A percentile compares a stretch with the other conserved stretches of the same genome.
Conservation (phyloP, 2,113 vertebrate genomes). For the Capricornis sumatraensis region DNA sequence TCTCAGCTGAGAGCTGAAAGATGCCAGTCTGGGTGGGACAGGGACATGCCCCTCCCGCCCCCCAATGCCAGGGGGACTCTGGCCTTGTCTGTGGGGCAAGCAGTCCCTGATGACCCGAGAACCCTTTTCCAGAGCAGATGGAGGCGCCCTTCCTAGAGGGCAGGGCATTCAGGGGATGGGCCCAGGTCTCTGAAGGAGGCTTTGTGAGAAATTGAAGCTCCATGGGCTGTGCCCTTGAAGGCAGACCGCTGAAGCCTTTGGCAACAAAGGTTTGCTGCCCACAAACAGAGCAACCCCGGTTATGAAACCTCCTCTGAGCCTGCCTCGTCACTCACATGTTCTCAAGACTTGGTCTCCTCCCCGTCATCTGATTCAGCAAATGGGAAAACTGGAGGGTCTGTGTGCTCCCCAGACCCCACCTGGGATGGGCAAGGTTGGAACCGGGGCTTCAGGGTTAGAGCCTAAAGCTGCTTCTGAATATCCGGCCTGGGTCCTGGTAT, state of each 20-base stretch:
- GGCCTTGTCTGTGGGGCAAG: not conserved
- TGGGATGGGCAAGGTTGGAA: not conserved
- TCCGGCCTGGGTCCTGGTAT: not conserved
- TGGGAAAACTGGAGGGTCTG: not conserved
- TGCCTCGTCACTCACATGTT: not conserved
- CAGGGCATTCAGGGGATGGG: rapidly evolving
- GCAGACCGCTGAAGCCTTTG: not conserved
- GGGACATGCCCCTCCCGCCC: rapidly evolving
- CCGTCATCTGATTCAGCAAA: not conserved
- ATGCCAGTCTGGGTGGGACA: not conserved
- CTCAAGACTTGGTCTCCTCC: not conserved
- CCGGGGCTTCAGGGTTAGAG: not conserved
- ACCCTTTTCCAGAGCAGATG: not conserved
- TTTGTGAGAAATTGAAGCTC: not conserved
- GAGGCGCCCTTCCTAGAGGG: not conserved
- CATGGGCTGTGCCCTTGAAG: not conserved
- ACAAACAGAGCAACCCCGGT: not conserved
- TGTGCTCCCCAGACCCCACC: not conserved
- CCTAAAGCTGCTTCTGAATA: not conserved
- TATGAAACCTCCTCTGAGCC: not conserved
- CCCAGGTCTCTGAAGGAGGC: not conserved
- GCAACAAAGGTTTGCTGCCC: not conserved
- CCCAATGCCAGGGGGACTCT: not conserved
- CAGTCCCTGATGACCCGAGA: not conserved
- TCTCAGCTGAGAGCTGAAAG: not conserved